Percentiles rank a stretch among this genome's conserved stretches.
These are phyloP conservation scores for Larimichthys polyactis DNA, from an alignment of 2,113 vertebrate genomes.

Conservation along the genomic window DNA sequence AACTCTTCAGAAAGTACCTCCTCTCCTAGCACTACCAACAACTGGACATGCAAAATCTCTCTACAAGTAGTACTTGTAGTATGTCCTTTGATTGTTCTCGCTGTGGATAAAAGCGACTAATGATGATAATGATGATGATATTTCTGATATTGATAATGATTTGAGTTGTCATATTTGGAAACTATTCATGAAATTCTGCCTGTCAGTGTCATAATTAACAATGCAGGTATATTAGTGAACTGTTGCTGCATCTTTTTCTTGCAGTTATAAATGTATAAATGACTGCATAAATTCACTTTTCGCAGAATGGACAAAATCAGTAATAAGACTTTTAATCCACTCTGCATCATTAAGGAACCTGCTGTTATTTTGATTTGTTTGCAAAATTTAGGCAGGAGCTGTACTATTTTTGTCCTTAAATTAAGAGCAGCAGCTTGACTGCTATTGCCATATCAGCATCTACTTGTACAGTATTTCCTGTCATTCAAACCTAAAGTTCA, in stretches of 20 bases:
- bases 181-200: not conserved
- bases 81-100: too few species aligned
- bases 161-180: not conserved
- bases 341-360: slow-evolving; percentile 6
- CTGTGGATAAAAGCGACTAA: too few species aligned
- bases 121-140: too few species aligned
- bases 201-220: not conserved
- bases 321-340: slow-evolving; percentile 9
- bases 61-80: too few species aligned
- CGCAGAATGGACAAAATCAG: not conserved
- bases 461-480: slow-evolving; percentile 63
- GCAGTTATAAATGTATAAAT: not conserved
- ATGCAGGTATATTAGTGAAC: not conserved
- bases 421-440: slow-evolving; percentile 9
- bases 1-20: too few species aligned
- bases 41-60: too few species aligned
- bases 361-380: slow-evolving; percentile 3
- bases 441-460: slow-evolving; percentile 47
- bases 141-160: not conserved
- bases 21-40: too few species aligned
- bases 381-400: not conserved
- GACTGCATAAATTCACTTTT: slow-evolving; percentile 1
- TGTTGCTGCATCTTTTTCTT: not conserved
- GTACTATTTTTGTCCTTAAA: slow-evolving; percentile 34
- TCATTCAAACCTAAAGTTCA: slow-evolving; percentile 72